phyloP scores from a whole-genome alignment of 2,113 vertebrate genomes.

The Apistogramma diplotaenia region DNA sequence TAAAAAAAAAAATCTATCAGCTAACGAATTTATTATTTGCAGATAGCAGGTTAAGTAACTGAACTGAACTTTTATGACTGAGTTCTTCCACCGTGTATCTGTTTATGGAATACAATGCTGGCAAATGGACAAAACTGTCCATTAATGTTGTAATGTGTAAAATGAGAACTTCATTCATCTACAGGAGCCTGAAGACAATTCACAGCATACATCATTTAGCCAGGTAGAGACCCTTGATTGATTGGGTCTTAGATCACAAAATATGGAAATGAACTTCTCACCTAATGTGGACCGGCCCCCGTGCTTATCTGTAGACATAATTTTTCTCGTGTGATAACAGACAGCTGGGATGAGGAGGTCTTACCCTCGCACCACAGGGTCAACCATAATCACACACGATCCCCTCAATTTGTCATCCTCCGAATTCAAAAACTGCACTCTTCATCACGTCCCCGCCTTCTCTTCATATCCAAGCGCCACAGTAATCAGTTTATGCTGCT shows the following conservation, averaged over 20 bases:
- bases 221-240: slow-evolving; percentile 82
- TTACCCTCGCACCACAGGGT: slow-evolving; percentile 79
- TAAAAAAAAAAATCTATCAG: neutral
- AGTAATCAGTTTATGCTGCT: neutral
- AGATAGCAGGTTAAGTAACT: neutral
- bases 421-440: slow-evolving; percentile 4
- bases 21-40: neutral
- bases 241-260: slow-evolving; percentile 87
- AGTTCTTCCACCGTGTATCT: neutral
- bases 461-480: neutral
- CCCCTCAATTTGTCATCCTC: slow-evolving; percentile 59
- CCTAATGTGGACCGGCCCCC: slow-evolving; percentile 78
- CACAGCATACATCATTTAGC: slow-evolving; percentile 87
- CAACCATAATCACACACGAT: slow-evolving; percentile 70
- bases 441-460: slow-evolving; percentile 22
- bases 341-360: slow-evolving; percentile 60
- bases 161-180: slow-evolving; percentile 14
- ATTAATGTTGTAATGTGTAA: neutral
- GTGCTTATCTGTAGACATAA: slow-evolving; percentile 84
- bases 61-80: too few relatives aligned
- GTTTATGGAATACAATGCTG: neutral
- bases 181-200: slow-evolving; percentile 56
- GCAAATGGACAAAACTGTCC: neutral
- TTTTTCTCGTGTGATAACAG: slow-evolving; percentile 81
- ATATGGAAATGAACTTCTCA: slow-evolving; percentile 94